A percentile compares a stretch with the other conserved stretches of the same genome.
Conservation (phyloP, 2,797 vertebrate species). For the Psittacula derbiana region DNA sequence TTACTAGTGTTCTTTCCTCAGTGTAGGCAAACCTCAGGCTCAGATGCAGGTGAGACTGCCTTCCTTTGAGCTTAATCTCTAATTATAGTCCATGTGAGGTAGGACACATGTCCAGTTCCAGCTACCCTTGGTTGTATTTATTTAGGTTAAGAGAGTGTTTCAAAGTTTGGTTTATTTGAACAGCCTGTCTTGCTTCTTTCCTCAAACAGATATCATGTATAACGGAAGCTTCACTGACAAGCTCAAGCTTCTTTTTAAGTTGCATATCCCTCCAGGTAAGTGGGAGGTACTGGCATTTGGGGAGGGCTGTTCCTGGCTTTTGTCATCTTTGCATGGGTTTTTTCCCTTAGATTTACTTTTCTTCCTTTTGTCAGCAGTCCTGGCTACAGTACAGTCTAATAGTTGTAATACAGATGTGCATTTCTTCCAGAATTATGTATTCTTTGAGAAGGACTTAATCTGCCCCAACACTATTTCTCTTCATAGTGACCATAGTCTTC, state of each 20-base stretch:
- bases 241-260: slow-evolving; percentile 95
- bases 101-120: neutral
- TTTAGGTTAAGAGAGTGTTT: neutral
- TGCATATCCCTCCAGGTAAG: slow-evolving; percentile 94
- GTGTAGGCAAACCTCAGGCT: neutral
- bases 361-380: neutral
- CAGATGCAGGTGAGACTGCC: neutral
- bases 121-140: neutral
- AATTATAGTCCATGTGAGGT: neutral
- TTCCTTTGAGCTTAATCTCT: neutral
- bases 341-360: neutral
- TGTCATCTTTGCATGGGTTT: neutral
- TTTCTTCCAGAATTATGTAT: neutral
- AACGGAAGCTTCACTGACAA: slow-evolving; percentile 94
- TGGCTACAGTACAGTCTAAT: neutral
- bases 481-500: neutral
- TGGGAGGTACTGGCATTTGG: neutral
- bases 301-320: neutral
- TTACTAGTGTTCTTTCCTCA: neutral
- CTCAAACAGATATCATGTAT: slow-evolving; percentile 86
- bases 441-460: neutral
- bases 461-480: neutral
- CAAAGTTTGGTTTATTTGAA: neutral
- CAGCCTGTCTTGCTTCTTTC: neutral
- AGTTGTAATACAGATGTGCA: neutral